phyloP scores from a whole-genome alignment of 2,888 invertebrate species.

The Parapristionchus giblindavisi region DNA sequence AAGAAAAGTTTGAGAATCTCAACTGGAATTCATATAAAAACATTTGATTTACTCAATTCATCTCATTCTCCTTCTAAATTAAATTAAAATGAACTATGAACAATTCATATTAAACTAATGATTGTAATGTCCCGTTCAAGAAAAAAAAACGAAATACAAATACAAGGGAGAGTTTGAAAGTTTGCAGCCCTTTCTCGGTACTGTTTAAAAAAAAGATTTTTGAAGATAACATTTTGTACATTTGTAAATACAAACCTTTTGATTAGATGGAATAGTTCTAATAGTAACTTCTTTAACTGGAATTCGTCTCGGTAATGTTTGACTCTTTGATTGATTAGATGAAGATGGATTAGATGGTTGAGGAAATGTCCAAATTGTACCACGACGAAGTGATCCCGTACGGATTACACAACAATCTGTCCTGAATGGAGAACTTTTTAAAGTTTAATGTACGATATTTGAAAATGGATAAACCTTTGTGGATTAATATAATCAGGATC shows the following conservation, averaged over 20 bases:
- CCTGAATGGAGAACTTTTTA: not conserved
- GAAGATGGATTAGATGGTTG: not conserved
- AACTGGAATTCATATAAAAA: no score
- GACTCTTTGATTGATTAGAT: not conserved
- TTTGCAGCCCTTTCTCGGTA: not conserved
- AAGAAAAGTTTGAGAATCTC: no score
- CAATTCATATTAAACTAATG: no score
- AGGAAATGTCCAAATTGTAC: constrained; percentile 31
- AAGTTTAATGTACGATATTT: not conserved
- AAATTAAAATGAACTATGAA: no score
- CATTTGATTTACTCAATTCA: no score
- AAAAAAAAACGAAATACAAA: no score
- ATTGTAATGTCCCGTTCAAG: no score
- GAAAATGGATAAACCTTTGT: not conserved
- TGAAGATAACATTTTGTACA: not conserved
- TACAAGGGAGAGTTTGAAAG: not conserved
- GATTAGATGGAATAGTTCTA: not conserved
- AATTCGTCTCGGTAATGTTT: constrained; percentile 6
- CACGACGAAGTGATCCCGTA: not conserved
- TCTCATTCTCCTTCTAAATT: no score
- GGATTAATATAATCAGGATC: not conserved
- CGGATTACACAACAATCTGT: constrained; percentile 21
- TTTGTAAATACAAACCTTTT: not conserved
- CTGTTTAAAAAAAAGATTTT: not conserved
- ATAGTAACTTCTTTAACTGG: constrained; percentile 17